Conservation (phyloP, 2,113 vertebrate genomes). For the Cnemophilus loriae region DNA sequence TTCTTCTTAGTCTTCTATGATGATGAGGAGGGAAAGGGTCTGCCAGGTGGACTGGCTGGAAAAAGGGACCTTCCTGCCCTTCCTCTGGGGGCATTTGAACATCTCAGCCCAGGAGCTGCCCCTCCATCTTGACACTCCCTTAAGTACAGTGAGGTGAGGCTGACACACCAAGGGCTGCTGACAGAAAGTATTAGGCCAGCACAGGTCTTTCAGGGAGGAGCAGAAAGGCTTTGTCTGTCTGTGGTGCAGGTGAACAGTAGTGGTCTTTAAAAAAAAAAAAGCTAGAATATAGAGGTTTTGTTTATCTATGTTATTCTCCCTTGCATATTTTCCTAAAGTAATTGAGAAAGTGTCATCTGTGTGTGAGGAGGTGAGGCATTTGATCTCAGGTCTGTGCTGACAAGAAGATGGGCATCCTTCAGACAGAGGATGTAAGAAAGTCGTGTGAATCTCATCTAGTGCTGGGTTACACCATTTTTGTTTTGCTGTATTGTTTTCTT, state of each 20-base stretch:
- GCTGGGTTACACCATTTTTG: neutral
- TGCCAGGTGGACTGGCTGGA: neutral
- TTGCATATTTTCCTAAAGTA: neutral
- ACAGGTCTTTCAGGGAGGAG: neutral
- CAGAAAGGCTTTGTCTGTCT: neutral
- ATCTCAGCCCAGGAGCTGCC: neutral
- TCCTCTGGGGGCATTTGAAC: neutral
- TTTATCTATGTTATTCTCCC: neutral
- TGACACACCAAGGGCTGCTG: neutral
- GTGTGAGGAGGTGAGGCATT: neutral
- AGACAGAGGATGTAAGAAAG: neutral
- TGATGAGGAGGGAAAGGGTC: rapidly evolving
- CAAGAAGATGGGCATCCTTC: neutral
- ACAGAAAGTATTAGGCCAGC: neutral
- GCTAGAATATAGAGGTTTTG: neutral
- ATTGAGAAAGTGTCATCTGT: neutral
- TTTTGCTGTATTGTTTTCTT: neutral
- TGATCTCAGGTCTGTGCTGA: neutral
- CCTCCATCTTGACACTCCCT: neutral
- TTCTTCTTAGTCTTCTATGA: neutral
- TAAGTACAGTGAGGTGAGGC: neutral
- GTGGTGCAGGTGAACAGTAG: neutral
- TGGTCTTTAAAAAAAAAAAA: neutral
- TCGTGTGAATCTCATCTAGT: neutral
- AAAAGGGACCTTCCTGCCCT: neutral